These are phyloP conservation scores for Leptinotarsa rubiginosa DNA, from an alignment of 2,888 invertebrate genomes.

Conservation along the genomic window DNA sequence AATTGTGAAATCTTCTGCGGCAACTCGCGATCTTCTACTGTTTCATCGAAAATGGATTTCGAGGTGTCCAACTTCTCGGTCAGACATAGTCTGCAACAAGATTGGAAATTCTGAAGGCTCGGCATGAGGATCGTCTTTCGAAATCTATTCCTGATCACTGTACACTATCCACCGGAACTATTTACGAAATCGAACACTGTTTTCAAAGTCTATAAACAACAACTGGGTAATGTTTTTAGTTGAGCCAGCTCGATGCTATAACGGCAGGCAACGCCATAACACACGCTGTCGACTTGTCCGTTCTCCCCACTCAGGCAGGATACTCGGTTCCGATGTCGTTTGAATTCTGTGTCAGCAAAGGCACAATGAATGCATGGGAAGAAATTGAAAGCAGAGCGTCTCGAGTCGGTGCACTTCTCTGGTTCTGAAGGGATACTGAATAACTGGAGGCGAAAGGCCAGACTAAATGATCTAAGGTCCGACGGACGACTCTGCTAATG, in stretches of 20 bases:
- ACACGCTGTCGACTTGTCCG: conserved; percentile 42
- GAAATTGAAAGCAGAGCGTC: conserved; percentile 29
- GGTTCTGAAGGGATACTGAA: conserved; percentile 37
- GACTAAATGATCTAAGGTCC: background rate
- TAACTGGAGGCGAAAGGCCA: background rate
- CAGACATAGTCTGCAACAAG: conserved; percentile 64
- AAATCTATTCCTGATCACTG: conserved; percentile 16
- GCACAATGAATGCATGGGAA: conserved; percentile 46
- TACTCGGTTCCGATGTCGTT: conserved; percentile 39
- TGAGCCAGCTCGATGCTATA: conserved; percentile 34
- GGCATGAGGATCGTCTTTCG: conserved; percentile 35
- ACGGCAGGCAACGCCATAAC: conserved; percentile 48
- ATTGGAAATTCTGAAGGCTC: conserved; percentile 55
- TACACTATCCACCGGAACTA: background rate
- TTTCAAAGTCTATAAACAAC: background rate
- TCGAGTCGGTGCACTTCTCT: conserved; percentile 30
- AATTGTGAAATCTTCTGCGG: conserved; percentile 75
- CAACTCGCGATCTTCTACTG: conserved; percentile 63
- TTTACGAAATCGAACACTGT: background rate
- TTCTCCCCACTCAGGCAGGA: conserved; percentile 50
- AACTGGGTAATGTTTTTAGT: conserved; percentile 16
- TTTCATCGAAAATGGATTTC: conserved; percentile 61
- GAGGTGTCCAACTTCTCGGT: conserved; percentile 60
- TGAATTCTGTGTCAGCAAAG: conserved; percentile 30
- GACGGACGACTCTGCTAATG: background rate